Percentiles rank a stretch among this genome's conserved stretches.
These are phyloP conservation scores for Hylia prasina DNA, from an alignment of 2,113 vertebrate genomes.

Conservation along the genomic window DNA sequence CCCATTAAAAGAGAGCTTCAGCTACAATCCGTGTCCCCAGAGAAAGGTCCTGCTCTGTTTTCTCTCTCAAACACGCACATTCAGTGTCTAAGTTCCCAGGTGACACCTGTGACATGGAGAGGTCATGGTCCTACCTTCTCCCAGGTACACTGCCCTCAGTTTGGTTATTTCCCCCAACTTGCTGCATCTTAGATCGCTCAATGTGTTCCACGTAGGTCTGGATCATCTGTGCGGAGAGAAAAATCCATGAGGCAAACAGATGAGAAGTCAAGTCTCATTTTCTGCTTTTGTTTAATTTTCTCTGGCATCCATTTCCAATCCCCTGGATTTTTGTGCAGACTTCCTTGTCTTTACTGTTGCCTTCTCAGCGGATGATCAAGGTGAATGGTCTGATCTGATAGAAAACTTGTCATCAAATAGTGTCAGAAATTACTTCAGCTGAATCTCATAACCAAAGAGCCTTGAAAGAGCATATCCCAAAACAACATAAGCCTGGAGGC, in stretches of 20 bases:
- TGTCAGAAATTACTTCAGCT: not conserved
- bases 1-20: not conserved
- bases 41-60: not conserved
- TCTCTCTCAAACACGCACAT: not conserved
- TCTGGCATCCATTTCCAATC: not conserved
- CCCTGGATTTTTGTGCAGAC: not conserved
- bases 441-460: not conserved
- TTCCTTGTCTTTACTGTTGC: not conserved
- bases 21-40: not conserved
- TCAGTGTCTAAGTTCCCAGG: not conserved
- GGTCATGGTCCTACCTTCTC: conserved; percentile 80
- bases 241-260: not conserved
- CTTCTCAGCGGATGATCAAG: not conserved
- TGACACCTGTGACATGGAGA: not conserved
- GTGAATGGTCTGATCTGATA: not conserved
- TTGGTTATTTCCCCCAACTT: conserved; percentile 84
- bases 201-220: conserved; percentile 98
- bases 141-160: conserved; percentile 83
- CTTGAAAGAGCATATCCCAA: not conserved
- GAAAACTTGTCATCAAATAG: not conserved
- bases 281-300: not conserved
- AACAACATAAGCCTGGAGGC: not conserved
- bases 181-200: conserved; percentile 94
- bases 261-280: not conserved
- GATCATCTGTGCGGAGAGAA: conserved; percentile 85